A percentile compares a stretch with the other conserved stretches of the same genome.
Evolutionary conservation across 2,113 vertebrate genomes (phyloP).

Genomic region (Lasiurus borealis): DNA sequence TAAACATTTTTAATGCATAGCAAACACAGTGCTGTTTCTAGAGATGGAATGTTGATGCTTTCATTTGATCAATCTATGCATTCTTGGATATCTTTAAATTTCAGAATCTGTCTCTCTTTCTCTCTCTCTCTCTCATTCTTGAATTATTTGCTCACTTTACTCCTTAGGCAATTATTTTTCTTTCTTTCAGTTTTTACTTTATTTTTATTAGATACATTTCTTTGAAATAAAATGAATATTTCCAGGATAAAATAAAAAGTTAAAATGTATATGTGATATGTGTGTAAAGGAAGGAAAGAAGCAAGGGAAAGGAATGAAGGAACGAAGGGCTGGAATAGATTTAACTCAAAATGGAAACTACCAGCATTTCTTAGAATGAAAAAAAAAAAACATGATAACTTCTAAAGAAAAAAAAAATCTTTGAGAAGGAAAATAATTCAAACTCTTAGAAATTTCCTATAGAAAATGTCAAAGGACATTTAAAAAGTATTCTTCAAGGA

Average conservation of each 20-base stretch:
- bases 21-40: neutral
- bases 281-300: neutral
- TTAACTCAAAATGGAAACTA: neutral
- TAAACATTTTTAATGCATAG: neutral
- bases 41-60: neutral
- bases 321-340: neutral
- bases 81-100: neutral
- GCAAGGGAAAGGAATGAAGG: too few relatives aligned
- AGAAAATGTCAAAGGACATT: neutral
- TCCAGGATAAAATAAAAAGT: neutral
- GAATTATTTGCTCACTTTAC: neutral
- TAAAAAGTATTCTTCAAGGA: neutral
- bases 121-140: neutral
- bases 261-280: neutral
- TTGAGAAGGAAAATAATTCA: neutral
- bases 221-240: neutral
- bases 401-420: neutral
- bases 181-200: neutral
- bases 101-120: neutral
- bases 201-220: neutral
- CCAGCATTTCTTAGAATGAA: neutral
- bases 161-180: neutral
- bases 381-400: neutral
- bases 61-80: neutral
- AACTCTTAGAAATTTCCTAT: conserved; percentile 29